Evolutionary conservation across 2,888 invertebrate genomes (phyloP).

Genomic region (Lepidochrysops patricia): DNA sequence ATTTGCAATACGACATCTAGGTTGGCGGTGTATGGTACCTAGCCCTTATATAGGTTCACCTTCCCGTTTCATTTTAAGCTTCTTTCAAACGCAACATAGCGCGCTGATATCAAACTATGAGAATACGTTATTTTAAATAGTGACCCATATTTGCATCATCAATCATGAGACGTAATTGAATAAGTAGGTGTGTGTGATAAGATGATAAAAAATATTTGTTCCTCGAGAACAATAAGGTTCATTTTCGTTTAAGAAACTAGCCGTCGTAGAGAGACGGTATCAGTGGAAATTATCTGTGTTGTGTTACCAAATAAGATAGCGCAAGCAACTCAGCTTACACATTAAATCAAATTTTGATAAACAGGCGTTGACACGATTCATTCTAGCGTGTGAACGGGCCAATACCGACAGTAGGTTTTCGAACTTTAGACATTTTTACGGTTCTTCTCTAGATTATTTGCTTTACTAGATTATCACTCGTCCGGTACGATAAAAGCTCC

Average conservation of each 20-base stretch:
- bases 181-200: constrained; percentile 25
- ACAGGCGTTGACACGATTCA: constrained; percentile 53
- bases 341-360: constrained; percentile 61
- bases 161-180: constrained; percentile 17
- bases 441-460: background rate
- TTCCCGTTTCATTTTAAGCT: background rate
- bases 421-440: background rate
- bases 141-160: constrained; percentile 19
- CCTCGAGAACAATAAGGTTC: constrained; percentile 16
- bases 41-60: background rate
- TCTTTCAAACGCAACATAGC: background rate
- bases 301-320: constrained; percentile 61
- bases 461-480: background rate
- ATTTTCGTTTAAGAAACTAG: constrained; percentile 12
- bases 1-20: background rate
- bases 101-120: background rate
- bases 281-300: constrained; percentile 54
- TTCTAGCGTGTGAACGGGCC: constrained; percentile 28
- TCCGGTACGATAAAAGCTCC: background rate
- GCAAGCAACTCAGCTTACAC: constrained; percentile 45
- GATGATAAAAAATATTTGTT: constrained; percentile 19
- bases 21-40: background rate
- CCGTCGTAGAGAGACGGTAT: constrained; percentile 41
- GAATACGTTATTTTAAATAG: constrained; percentile 6
- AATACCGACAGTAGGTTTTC: background rate